phyloP scores from a whole-genome alignment of 1,140 invertebrate species.

The Ostrea edulis region DNA sequence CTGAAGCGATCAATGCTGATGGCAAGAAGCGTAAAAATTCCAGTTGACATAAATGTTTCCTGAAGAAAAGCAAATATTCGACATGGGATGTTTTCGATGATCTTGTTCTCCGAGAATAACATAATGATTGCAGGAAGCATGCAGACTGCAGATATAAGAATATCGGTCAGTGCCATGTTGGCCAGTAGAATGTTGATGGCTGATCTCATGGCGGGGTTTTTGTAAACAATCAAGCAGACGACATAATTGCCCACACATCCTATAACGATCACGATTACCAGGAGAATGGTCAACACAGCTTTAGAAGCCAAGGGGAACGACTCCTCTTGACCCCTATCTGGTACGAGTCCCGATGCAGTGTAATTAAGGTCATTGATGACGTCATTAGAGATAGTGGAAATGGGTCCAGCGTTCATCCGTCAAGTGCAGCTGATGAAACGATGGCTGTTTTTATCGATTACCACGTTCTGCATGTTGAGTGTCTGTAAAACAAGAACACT shows the following conservation, averaged over 20 bases:
- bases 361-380: slow-evolving; percentile 28
- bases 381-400: background rate
- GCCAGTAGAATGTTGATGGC: slow-evolving; percentile 68
- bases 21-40: slow-evolving; percentile 56
- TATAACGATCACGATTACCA: slow-evolving; percentile 55
- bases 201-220: slow-evolving; percentile 67
- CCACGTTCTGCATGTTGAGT: background rate
- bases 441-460: background rate
- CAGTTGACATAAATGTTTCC: slow-evolving; percentile 51
- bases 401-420: slow-evolving; percentile 9
- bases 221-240: slow-evolving; percentile 65
- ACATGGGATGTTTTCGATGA: slow-evolving; percentile 48
- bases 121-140: slow-evolving; percentile 58
- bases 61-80: slow-evolving; percentile 51
- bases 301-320: slow-evolving; percentile 76
- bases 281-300: slow-evolving; percentile 86
- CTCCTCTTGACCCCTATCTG: background rate
- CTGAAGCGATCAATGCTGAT: slow-evolving; percentile 66
- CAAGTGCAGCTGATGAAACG: background rate
- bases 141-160: slow-evolving; percentile 57
- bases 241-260: slow-evolving; percentile 61
- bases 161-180: slow-evolving; percentile 62
- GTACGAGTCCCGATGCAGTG: background rate
- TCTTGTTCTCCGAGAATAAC: slow-evolving; percentile 51
- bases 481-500: background rate